Conservation (phyloP, 2,888 invertebrate genomes). For the Dryocosmus kuriphilus region DNA sequence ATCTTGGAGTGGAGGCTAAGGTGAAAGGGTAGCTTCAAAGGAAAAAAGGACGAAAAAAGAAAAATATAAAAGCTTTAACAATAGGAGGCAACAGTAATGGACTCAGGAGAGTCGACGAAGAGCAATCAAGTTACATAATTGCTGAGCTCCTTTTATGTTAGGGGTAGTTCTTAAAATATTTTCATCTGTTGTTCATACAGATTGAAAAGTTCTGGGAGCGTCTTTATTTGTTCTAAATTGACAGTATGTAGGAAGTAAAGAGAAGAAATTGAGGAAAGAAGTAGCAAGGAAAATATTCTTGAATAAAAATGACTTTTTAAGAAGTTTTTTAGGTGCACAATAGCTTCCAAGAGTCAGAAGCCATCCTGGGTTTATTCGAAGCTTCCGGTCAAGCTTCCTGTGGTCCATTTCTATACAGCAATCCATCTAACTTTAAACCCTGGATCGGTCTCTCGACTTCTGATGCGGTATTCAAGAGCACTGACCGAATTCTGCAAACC, state of each 20-base stretch:
- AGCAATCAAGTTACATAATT: constrained; percentile 13
- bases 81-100: constrained; percentile 1
- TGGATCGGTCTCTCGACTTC: not conserved
- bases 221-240: not conserved
- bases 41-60: not conserved
- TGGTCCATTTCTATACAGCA: constrained; percentile 25
- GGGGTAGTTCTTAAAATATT: not conserved
- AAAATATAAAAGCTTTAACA: not conserved
- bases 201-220: not conserved
- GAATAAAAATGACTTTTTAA: not conserved
- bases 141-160: not conserved
- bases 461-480: constrained; percentile 15
- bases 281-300: not conserved
- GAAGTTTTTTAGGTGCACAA: constrained; percentile 16
- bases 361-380: constrained; percentile 20
- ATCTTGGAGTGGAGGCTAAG: not conserved
- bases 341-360: constrained; percentile 3
- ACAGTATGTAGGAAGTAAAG: not conserved
- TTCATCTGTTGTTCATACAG: not conserved
- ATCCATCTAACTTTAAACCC: constrained; percentile 28
- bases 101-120: not conserved
- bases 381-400: constrained; percentile 24
- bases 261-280: not conserved
- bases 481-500: constrained; percentile 22
- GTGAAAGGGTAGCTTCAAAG: constrained; percentile 4